These are phyloP conservation scores for Forbesichthys papilliferus DNA, from an alignment of 2,113 vertebrate species.

Conservation along the genomic window DNA sequence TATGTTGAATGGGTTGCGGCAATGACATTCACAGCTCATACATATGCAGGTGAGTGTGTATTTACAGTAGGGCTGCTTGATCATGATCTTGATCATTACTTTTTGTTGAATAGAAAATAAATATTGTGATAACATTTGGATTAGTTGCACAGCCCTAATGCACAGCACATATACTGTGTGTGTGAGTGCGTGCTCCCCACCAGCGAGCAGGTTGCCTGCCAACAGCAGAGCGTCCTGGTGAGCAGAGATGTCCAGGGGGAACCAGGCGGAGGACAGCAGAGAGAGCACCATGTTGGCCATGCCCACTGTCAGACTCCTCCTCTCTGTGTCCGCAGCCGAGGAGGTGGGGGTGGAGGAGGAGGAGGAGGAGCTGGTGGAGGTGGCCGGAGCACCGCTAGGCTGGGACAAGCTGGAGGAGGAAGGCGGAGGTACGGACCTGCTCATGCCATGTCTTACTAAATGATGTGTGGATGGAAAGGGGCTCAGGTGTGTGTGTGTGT, in stretches of 20 bases:
- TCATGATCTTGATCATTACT: no score
- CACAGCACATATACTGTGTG: background rate
- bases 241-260: slow-evolving; percentile 93
- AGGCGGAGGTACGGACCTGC: background rate
- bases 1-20: no score
- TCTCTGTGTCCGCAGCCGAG: slow-evolving; percentile 70
- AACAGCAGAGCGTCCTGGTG: slow-evolving; percentile 94
- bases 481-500: background rate
- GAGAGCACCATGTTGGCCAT: slow-evolving; percentile 89
- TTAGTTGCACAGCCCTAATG: background rate
- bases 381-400: slow-evolving; percentile 57
- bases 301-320: slow-evolving; percentile 84
- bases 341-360: slow-evolving; percentile 33
- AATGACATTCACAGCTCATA: no score
- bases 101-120: background rate
- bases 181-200: slow-evolving; percentile 61
- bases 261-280: slow-evolving; percentile 93
- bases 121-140: background rate
- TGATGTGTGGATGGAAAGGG: background rate
- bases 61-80: no score
- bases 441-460: no score
- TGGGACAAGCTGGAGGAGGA: slow-evolving; percentile 79
- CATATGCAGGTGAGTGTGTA: no score
- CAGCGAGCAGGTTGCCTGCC: slow-evolving; percentile 90
- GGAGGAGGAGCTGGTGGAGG: slow-evolving; percentile 32